Conservation (phyloP, 2,888 invertebrate species). For the Sinohyriopsis cumingii region DNA sequence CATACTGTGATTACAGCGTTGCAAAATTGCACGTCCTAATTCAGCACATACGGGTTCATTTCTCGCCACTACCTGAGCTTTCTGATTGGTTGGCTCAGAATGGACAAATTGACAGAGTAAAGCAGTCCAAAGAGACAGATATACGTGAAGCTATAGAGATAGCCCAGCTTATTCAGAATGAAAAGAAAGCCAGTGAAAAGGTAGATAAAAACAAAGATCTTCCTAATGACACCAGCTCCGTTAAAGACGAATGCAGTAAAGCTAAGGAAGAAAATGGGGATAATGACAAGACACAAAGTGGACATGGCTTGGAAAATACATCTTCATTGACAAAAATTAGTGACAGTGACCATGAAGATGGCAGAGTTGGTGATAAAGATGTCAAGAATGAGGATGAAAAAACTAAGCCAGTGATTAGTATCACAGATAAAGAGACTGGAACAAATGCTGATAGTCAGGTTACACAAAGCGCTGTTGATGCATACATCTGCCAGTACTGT, state of each 20-base stretch:
- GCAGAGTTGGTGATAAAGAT: conserved; percentile 5
- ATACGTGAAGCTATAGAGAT: conserved; percentile 55
- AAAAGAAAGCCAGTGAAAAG: conserved; percentile 3
- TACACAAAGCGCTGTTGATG: neutral
- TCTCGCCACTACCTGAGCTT: conserved; percentile 72
- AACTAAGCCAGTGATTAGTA: conserved; percentile 14
- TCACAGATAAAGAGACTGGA: neutral
- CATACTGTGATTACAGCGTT: conserved; percentile 87
- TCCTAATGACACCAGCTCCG: conserved; percentile 1
- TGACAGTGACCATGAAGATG: conserved; percentile 15
- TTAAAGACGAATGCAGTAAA: neutral
- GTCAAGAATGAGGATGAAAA: conserved; percentile 11
- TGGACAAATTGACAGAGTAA: conserved; percentile 56
- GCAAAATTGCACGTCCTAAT: conserved; percentile 82
- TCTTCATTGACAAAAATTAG: conserved; percentile 11
- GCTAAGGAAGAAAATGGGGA: neutral
- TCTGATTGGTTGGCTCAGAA: conserved; percentile 63
- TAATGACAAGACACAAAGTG: too few relatives aligned
- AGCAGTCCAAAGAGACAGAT: conserved; percentile 54
- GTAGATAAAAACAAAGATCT: neutral
- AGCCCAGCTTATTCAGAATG: conserved; percentile 24
- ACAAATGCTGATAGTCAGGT: neutral
- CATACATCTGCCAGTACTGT: conserved; percentile 65
- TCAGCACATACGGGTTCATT: conserved; percentile 87
- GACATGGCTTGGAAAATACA: too few relatives aligned